Evolutionary conservation across 1,140 invertebrate genomes (phyloP), one percentile per base, ranked within the genome.

Genomic region (Berghia stephanieae): DNA sequence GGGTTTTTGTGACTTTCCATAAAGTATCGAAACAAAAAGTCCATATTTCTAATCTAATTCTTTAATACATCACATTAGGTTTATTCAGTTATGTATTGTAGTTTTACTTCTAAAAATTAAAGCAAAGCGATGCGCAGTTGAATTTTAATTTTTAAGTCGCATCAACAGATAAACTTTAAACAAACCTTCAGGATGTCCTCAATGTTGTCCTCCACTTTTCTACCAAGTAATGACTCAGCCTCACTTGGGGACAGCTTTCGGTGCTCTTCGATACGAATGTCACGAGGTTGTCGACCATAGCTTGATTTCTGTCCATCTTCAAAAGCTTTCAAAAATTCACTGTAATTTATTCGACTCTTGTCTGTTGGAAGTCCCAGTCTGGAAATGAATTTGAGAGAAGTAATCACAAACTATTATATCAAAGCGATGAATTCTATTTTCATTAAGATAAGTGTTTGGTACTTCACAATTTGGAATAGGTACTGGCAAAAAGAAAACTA

Each of bases 311-410:
- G 77, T 3, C 87, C 87, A 75, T 88, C 87, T 70, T 88, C 85
- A 83, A 88, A 88, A 18, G 85, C 87, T 42, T 80, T 78, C 69
- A 88, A 78, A 72, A 88, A 88, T 42, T 86, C 80, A n/a, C 83
- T 81, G 77, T 88, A 88, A 71, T 84, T 83, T 24, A 88, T 72
- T 24, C 82, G 76, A 63, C 83, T 83, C 68, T 80, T 83, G 34
- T 79, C 77, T 34, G 82, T 84, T n/a, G 76, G 66, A 34, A 88
- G 67, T n/a, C 86, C 86, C 81, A 87, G 81, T 57, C 87, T 88
- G 77, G 24, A 66, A 5, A 67, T 4, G 24, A 5, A 38, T 16
- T 67, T 60, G 10, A 13, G 16, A n/a, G n/a, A n/a, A n/a, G n/a
- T n/a, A n/a, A n/a, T n/a, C n/a, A n/a, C 21, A 38, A 31, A 36